phyloP scores from a whole-genome alignment of 2,888 invertebrate genomes.

The Dysmachus trigonus region DNA sequence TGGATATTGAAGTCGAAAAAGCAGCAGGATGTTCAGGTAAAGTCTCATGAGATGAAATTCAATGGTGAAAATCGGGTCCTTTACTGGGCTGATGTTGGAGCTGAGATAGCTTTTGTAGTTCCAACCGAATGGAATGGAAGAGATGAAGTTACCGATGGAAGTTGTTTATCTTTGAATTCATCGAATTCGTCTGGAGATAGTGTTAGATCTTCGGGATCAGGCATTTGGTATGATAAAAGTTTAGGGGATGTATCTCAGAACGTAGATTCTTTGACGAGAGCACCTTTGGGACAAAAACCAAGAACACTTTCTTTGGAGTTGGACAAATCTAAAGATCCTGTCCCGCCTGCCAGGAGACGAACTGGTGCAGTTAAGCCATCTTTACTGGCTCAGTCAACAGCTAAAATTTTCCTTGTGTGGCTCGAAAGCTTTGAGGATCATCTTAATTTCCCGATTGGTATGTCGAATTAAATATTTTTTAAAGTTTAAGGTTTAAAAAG shows the following conservation, averaged over 20 bases:
- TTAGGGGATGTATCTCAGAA: conserved; percentile 63
- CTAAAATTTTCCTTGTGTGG: conserved; percentile 94
- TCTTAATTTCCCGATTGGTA: conserved; percentile 86
- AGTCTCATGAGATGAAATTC: conserved; percentile 71
- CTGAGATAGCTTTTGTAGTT: conserved; percentile 95
- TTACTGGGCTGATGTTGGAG: conserved; percentile 95
- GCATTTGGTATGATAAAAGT: conserved; percentile 67
- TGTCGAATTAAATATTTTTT: not conserved
- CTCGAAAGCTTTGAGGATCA: conserved; percentile 95
- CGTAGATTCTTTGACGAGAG: conserved; percentile 46
- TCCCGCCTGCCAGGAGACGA: conserved; percentile 68
- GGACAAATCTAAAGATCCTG: conserved; percentile 67
- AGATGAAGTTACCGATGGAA: conserved; percentile 66
- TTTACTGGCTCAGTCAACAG: conserved; percentile 69
- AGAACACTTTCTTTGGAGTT: conserved; percentile 77
- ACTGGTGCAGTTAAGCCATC: conserved; percentile 67
- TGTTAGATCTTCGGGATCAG: conserved; percentile 50
- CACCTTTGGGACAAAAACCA: conserved; percentile 67
- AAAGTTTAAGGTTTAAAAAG: not conserved
- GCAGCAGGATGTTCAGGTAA: conserved; percentile 3
- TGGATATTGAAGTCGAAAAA: conserved; percentile 71
- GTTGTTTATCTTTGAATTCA: conserved; percentile 62
- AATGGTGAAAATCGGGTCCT: conserved; percentile 86
- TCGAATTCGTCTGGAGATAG: conserved; percentile 55
- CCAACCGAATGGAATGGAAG: conserved; percentile 72